Evolutionary conservation across 2,797 vertebrate genomes (phyloP).

Genomic region (Ciconia nigra): DNA sequence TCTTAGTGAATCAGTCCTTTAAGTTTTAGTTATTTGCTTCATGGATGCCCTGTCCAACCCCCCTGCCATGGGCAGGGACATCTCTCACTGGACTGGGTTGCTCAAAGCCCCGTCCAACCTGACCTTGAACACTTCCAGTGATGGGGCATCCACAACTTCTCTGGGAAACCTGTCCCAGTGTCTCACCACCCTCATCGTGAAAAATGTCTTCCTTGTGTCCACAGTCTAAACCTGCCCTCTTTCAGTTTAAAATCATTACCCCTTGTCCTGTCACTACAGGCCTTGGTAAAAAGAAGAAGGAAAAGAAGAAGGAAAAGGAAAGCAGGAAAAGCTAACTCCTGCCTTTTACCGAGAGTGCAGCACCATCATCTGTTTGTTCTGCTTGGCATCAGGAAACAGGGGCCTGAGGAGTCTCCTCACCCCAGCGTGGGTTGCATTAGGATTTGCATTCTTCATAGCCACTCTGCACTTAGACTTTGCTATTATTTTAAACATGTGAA

Average conservation of each 20-base stretch:
- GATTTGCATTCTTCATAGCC: neutral
- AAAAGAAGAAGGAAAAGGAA: neutral
- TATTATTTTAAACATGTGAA: neutral
- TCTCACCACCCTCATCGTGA: accelerated
- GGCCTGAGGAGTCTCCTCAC: neutral
- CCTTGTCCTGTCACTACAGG: neutral
- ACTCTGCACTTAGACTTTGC: neutral
- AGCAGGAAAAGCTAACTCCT: neutral
- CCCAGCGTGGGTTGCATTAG: neutral
- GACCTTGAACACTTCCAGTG: neutral
- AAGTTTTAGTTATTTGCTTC: neutral
- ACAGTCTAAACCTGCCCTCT: neutral
- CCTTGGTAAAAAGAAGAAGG: neutral
- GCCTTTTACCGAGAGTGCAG: neutral
- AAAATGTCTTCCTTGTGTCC: neutral
- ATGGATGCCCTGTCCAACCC: neutral
- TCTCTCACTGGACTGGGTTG: neutral
- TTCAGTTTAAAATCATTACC: neutral
- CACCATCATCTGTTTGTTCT: neutral
- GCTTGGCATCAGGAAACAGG: neutral
- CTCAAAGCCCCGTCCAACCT: neutral
- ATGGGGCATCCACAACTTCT: neutral
- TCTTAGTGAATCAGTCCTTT: neutral
- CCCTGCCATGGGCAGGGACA: neutral
- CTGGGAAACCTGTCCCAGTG: neutral